Conservation (phyloP, 2,888 invertebrate species). For the Drosophila vallismaia region DNA sequence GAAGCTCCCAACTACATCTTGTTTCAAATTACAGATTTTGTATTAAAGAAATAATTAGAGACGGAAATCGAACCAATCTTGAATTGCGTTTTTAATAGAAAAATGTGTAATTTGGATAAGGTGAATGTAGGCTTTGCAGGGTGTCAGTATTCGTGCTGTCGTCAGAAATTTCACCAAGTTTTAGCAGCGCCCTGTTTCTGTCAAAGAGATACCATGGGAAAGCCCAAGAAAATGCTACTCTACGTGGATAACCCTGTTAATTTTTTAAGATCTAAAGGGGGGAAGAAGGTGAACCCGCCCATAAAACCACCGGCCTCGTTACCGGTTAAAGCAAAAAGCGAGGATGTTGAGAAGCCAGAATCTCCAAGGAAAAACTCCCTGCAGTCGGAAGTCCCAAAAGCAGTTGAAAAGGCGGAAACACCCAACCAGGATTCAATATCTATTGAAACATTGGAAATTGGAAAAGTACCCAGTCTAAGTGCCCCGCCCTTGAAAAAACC, state of each 20-base stretch:
- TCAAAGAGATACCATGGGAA: background rate
- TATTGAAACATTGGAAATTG: background rate
- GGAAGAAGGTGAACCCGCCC: background rate
- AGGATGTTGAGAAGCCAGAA: background rate
- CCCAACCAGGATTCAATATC: background rate
- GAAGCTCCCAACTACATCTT: constrained; percentile 32
- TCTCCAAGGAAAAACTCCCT: background rate
- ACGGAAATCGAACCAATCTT: background rate
- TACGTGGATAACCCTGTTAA: background rate
- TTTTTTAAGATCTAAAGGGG: background rate
- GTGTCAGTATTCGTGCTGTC: constrained; percentile 8
- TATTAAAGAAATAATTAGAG: constrained; percentile 37
- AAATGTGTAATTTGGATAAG: constrained; percentile 70
- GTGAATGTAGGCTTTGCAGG: constrained; percentile 12
- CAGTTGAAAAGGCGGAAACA: background rate
- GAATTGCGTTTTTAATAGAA: constrained; percentile 39
- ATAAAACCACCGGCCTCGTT: background rate
- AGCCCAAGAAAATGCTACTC: background rate
- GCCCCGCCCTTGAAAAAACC: background rate
- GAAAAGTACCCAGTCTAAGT: background rate
- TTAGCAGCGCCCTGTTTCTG: background rate
- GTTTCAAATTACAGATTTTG: constrained; percentile 66
- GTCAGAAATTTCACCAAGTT: constrained; percentile 7
- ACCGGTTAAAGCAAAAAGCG: background rate
- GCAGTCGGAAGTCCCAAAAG: background rate